Percentiles rank a stretch among this genome's conserved stretches.
Evolutionary conservation across 2,113 vertebrate genomes (phyloP).

Genomic region (Ictalurus punctatus): DNA sequence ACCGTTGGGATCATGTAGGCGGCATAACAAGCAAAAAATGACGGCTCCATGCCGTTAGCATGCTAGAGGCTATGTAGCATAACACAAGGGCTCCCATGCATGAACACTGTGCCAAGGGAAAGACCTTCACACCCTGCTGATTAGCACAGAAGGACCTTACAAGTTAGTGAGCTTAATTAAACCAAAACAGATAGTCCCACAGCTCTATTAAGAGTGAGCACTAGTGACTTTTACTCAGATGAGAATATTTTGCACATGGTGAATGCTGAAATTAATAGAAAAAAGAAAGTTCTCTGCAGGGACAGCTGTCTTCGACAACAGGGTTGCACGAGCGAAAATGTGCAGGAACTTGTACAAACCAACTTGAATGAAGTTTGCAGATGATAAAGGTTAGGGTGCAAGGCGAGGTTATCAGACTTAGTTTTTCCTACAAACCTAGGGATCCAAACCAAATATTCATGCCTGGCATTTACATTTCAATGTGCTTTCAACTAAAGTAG

Average conservation of each 20-base stretch:
- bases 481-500: not conserved
- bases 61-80: slow-evolving; percentile 64
- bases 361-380: not conserved
- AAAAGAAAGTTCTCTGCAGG: not conserved
- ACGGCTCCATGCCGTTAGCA: slow-evolving; percentile 58
- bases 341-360: not conserved
- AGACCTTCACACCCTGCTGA: slow-evolving; percentile 50
- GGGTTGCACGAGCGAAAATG: not conserved
- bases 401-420: not conserved
- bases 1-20: slow-evolving; percentile 42
- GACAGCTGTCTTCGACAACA: not conserved
- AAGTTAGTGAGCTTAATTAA: slow-evolving; percentile 51
- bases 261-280: not conserved
- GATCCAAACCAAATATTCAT: not conserved
- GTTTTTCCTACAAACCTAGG: not conserved
- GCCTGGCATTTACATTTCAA: slow-evolving; percentile 25
- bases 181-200: slow-evolving; percentile 40
- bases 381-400: not conserved
- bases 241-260: not conserved
- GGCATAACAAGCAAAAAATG: slow-evolving; percentile 66
- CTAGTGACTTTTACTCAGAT: not conserved
- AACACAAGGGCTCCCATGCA: slow-evolving; percentile 55
- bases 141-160: slow-evolving; percentile 36
- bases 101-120: slow-evolving; percentile 46
- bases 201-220: not conserved